A percentile compares a stretch with the other conserved stretches of the same genome.
Conservation (phyloP, 2,888 invertebrate species). For the Sisyra terminalis region DNA sequence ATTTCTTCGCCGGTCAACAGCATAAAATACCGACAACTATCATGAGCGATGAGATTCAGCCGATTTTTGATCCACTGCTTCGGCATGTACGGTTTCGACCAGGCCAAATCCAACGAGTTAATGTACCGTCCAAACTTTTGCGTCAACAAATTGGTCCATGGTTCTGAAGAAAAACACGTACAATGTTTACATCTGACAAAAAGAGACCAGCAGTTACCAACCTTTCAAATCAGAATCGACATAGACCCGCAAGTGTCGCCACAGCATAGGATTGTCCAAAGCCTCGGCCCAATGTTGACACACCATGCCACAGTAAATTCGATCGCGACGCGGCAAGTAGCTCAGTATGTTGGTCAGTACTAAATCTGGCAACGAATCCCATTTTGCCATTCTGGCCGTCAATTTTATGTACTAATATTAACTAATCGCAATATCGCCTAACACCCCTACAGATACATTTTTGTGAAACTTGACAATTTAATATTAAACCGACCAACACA, state of each 20-base stretch:
- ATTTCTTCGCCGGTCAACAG: conserved; percentile 20
- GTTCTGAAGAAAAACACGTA: conserved; percentile 15
- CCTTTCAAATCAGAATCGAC: conserved; percentile 21
- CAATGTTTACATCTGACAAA: background rate
- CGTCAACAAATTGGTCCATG: conserved; percentile 19
- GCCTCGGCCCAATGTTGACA: conserved; percentile 20
- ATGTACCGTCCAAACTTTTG: conserved; percentile 27
- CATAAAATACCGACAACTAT: conserved; percentile 21
- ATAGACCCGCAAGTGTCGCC: conserved; percentile 20
- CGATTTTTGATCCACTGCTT: conserved; percentile 24
- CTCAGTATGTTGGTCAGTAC: conserved; percentile 19
- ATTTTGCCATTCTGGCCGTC: conserved; percentile 9
- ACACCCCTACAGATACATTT: background rate
- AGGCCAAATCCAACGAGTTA: conserved; percentile 28
- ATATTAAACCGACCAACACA: background rate
- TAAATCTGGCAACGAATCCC: conserved; percentile 19
- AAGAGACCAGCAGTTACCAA: conserved; percentile 4
- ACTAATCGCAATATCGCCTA: background rate
- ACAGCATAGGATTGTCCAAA: conserved; percentile 17
- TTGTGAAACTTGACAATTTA: conserved; percentile 3
- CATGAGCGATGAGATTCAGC: conserved; percentile 24
- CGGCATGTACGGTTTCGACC: conserved; percentile 27
- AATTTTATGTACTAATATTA: background rate
- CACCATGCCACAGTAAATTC: conserved; percentile 20
- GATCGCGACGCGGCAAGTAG: conserved; percentile 19